Conservation (phyloP, 2,113 vertebrate species). For the Myiozetetes cayanensis region DNA sequence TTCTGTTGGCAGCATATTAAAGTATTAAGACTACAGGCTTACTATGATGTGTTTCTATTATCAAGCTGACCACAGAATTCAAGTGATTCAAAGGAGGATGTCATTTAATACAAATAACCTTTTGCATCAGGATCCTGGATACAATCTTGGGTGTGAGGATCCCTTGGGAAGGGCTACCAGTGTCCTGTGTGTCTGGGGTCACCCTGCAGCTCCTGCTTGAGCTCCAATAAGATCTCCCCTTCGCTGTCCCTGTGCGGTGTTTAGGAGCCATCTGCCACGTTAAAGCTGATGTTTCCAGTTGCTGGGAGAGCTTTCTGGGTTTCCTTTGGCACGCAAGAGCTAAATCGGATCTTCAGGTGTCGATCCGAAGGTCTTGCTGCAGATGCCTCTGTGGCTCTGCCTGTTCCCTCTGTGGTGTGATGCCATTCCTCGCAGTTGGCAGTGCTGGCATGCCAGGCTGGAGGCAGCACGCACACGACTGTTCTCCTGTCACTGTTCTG, state of each 20-base stretch:
- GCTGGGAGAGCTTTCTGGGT: neutral
- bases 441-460: neutral
- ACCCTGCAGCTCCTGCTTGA: neutral
- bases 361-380: neutral
- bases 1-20: conserved; percentile 53
- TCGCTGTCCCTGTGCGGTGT: fast-evolving
- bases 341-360: neutral
- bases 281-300: neutral
- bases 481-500: neutral
- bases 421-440: fast-evolving
- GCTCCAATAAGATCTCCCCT: neutral
- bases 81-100: neutral
- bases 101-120: neutral
- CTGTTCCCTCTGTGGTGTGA: neutral
- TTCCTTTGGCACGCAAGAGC: neutral
- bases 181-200: neutral
- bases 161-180: neutral
- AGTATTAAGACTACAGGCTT: conserved; percentile 24
- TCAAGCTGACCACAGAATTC: neutral
- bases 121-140: neutral
- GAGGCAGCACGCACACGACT: neutral
- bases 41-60: neutral
- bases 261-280: neutral
- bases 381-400: neutral
- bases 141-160: neutral